Evolutionary conservation across 2,797 vertebrate genomes (phyloP).

Genomic region (Spinus pinus): DNA sequence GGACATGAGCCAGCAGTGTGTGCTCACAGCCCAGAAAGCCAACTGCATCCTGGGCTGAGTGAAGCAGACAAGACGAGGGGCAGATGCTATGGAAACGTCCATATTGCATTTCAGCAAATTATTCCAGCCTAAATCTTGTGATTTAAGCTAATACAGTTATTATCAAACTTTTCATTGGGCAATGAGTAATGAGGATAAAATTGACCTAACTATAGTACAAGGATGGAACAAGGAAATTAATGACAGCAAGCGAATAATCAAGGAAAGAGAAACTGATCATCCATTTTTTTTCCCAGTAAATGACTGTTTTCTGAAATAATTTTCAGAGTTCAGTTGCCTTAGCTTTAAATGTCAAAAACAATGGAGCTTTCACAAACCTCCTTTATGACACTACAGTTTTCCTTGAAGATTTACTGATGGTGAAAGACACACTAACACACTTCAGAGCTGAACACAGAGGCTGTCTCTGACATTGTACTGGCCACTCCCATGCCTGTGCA

Average conservation of each 20-base stretch:
- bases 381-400: background rate
- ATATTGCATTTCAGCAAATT: background rate
- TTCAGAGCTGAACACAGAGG: background rate
- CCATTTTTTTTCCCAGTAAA: background rate
- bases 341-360: background rate
- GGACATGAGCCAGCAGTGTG: background rate
- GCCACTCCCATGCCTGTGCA: background rate
- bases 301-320: background rate
- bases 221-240: background rate
- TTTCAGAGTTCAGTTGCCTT: background rate
- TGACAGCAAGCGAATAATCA: background rate
- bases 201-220: background rate
- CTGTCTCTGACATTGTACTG: background rate
- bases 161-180: background rate
- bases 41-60: background rate
- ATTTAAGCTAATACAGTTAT: background rate
- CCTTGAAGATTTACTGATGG: background rate
- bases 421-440: background rate
- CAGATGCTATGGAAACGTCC: background rate
- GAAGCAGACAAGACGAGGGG: background rate
- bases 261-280: background rate
- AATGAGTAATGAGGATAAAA: background rate
- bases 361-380: background rate
- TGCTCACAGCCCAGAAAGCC: background rate
- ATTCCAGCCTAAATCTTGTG: background rate